These are phyloP conservation scores for Calidris pugnax DNA, from an alignment of 2,113 vertebrate species.

Conservation along the genomic window DNA sequence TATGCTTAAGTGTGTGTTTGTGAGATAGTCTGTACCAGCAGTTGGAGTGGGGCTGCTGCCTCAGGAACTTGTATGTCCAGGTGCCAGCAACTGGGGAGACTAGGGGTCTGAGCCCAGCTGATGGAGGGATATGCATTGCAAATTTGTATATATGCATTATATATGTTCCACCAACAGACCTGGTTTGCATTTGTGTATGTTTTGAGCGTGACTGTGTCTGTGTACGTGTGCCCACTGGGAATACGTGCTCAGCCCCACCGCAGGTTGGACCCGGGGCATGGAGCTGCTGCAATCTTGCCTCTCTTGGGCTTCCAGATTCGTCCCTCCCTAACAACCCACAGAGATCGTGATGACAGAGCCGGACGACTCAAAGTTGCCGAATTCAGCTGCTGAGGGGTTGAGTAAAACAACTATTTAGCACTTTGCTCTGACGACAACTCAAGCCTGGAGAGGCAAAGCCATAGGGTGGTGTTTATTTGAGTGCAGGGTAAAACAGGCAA, in stretches of 20 bases:
- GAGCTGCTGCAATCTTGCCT: not conserved
- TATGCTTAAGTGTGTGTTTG: not conserved
- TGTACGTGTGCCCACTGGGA: not conserved
- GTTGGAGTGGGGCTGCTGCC: not conserved
- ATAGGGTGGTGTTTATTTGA: not conserved
- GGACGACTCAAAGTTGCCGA: not conserved
- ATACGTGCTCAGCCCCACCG: not conserved
- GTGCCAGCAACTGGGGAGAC: not conserved
- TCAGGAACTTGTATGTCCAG: not conserved
- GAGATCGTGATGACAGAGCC: not conserved
- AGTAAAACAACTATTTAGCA: not conserved
- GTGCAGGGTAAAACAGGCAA: not conserved
- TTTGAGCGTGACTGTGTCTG: not conserved
- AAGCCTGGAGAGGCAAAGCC: not conserved
- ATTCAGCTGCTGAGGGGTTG: not conserved
- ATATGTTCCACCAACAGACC: not conserved
- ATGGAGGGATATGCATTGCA: not conserved
- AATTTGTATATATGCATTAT: not conserved
- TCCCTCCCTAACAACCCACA: not conserved
- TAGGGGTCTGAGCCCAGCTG: not conserved
- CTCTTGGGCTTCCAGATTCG: not conserved
- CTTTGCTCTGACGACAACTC: not conserved
- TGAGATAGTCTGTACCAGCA: not conserved
- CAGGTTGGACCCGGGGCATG: not conserved
- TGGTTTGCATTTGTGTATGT: not conserved